Conservation (phyloP, 2,888 invertebrate genomes). For the Apotomis turbidana region DNA sequence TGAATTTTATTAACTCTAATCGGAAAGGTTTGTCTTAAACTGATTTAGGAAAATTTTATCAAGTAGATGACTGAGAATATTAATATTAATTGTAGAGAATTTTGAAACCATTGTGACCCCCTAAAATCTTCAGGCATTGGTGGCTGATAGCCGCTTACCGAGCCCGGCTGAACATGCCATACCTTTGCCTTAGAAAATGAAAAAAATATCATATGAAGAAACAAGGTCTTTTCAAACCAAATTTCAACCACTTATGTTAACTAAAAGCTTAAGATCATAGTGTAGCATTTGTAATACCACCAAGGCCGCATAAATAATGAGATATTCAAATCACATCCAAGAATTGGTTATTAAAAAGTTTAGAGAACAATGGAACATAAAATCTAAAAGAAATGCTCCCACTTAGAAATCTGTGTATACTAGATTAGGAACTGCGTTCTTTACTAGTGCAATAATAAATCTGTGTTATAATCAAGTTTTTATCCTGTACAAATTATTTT, state of each 20-base stretch:
- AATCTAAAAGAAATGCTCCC: conserved; percentile 1
- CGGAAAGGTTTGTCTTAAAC: too few relatives aligned
- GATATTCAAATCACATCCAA: conserved; percentile 41
- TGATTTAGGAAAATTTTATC: too few relatives aligned
- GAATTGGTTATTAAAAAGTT: not conserved
- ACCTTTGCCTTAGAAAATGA: conserved; percentile 41
- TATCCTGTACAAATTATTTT: too few relatives aligned
- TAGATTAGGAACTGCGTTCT: not conserved
- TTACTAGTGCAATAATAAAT: not conserved
- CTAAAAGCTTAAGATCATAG: conserved; percentile 22
- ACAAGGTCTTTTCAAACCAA: conserved; percentile 25
- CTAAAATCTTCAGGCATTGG: conserved; percentile 16
- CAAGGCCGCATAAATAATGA: conserved; percentile 54
- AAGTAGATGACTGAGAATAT: not conserved
- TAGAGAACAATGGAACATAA: conserved; percentile 23
- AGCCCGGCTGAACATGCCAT: conserved; percentile 29
- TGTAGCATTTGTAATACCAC: conserved; percentile 64
- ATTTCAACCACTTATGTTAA: conserved; percentile 29
- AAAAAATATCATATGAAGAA: conserved; percentile 30
- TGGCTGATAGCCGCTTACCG: conserved; percentile 29
- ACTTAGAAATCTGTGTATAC: not conserved
- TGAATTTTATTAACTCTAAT: too few relatives aligned
- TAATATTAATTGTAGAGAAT: not conserved
- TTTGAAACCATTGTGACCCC: conserved; percentile 40
- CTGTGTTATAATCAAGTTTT: not conserved